A percentile compares a stretch with the other conserved stretches of the same genome.
These are phyloP conservation scores for Nymphalis io DNA, from an alignment of 1,140 invertebrate genomes.

Conservation along the genomic window DNA sequence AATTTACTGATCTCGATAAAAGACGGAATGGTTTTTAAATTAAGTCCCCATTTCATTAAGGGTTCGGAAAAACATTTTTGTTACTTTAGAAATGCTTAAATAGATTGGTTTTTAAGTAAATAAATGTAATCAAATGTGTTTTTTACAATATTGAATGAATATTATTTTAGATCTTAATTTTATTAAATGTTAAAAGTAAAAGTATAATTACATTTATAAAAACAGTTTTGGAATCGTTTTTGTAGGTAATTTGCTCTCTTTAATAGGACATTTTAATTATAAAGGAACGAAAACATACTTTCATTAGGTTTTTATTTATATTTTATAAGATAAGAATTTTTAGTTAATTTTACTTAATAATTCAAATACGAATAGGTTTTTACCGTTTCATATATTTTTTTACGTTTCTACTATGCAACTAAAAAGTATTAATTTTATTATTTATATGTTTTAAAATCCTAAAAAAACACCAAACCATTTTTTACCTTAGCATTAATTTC, in stretches of 20 bases:
- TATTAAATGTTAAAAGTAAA: no score
- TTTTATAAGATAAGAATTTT: no score
- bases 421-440: no score
- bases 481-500: background rate
- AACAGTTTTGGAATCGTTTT: background rate
- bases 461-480: no score
- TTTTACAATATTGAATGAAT: conserved; percentile 1
- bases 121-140: conserved; percentile 4
- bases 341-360: no score
- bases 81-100: conserved; percentile 12
- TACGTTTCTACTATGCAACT: background rate
- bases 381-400: no score
- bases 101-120: conserved; percentile 8
- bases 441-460: no score
- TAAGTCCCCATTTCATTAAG: conserved; percentile 46
- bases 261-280: background rate
- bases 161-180: background rate
- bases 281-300: no score
- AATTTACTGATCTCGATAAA: conserved; percentile 29
- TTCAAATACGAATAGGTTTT: no score
- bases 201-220: background rate
- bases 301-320: no score
- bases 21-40: conserved; percentile 31
- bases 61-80: conserved; percentile 9
- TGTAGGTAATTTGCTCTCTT: no score